Evolutionary conservation across 2,113 vertebrate genomes (phyloP).

Genomic region (Dasypus novemcinctus): DNA sequence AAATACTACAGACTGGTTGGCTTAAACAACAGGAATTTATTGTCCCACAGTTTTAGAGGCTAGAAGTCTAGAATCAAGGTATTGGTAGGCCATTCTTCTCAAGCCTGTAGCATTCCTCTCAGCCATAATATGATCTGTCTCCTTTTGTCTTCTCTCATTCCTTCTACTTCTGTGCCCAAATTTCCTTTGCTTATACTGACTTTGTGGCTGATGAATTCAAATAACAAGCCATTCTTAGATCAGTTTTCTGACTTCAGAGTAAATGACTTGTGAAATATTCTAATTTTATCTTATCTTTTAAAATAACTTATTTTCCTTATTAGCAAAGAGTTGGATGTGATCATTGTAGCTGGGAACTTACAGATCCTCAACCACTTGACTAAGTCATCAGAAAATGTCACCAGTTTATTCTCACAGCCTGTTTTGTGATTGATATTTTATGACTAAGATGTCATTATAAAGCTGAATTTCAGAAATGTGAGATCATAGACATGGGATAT

Average conservation of each 20-base stretch:
- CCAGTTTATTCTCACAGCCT: not conserved
- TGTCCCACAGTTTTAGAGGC: too few relatives aligned
- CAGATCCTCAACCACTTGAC: conserved; percentile 5
- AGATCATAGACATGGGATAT: not conserved
- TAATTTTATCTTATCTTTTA: conserved; percentile 56
- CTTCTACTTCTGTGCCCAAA: too few relatives aligned
- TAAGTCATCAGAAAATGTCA: not conserved
- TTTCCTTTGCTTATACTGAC: not conserved
- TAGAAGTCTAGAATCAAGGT: too few relatives aligned
- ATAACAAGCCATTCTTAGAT: conserved; percentile 53
- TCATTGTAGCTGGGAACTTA: not conserved
- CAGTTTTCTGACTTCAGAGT: conserved; percentile 59
- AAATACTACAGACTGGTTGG: too few relatives aligned
- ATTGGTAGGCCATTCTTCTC: too few relatives aligned
- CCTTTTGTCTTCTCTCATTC: too few relatives aligned
- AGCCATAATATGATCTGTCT: too few relatives aligned
- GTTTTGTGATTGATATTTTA: conserved; percentile 31
- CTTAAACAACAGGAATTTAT: too few relatives aligned
- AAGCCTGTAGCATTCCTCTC: too few relatives aligned
- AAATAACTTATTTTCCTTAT: conserved; percentile 44
- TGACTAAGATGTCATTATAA: not conserved
- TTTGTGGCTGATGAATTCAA: conserved; percentile 53
- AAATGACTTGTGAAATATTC: conserved; percentile 60
- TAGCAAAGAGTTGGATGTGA: conserved; percentile 39
- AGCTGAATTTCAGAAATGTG: conserved; percentile 3